Evolutionary conservation across 2,113 vertebrate species (phyloP).

Genomic region (Piliocolobus tephrosceles): DNA sequence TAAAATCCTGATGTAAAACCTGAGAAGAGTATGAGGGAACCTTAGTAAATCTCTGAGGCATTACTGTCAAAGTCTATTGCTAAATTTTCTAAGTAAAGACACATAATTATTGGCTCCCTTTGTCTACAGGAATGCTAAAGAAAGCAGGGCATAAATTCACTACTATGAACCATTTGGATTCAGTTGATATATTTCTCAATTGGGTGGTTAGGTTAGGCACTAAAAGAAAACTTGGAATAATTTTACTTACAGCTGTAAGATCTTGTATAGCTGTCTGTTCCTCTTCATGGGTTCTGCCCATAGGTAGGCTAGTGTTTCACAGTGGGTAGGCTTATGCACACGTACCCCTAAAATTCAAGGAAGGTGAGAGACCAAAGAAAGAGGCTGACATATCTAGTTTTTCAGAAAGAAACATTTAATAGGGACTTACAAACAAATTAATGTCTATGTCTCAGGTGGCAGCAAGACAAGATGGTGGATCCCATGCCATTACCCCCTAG

Average conservation of each 20-base stretch:
- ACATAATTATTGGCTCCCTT: background rate
- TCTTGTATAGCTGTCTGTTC: background rate
- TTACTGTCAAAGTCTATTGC: background rate
- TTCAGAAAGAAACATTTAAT: too few species aligned
- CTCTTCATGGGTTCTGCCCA: background rate
- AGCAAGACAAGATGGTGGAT: too few species aligned
- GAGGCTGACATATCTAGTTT: too few species aligned
- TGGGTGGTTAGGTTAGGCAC: background rate
- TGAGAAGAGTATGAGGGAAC: background rate
- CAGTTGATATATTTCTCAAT: background rate
- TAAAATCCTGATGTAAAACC: background rate
- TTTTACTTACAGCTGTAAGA: background rate
- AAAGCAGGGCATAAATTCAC: background rate
- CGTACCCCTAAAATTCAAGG: too few species aligned
- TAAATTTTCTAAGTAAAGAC: background rate
- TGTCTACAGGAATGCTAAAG: background rate
- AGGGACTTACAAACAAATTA: too few species aligned
- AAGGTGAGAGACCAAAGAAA: too few species aligned
- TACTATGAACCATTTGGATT: background rate
- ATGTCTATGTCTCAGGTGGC: too few species aligned
- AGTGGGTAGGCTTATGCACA: too few species aligned
- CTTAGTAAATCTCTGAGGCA: background rate
- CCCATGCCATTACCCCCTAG: too few species aligned
- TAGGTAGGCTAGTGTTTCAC: background rate
- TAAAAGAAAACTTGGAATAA: background rate